These are phyloP conservation scores for Leptarthrus brevirostris DNA, from an alignment of 2,888 invertebrate species.

Conservation along the genomic window DNA sequence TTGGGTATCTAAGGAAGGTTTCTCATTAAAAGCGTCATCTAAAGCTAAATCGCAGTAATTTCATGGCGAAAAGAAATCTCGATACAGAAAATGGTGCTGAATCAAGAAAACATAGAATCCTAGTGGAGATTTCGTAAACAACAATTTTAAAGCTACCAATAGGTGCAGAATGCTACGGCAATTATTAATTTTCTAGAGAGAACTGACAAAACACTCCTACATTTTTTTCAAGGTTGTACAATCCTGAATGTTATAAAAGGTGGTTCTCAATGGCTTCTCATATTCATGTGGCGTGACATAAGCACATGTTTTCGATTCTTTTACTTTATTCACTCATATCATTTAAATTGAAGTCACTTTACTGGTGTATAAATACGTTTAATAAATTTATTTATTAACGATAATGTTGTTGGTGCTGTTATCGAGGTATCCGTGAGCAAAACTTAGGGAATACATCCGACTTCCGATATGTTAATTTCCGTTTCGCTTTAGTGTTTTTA, in stretches of 20 bases:
- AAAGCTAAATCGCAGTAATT: background rate
- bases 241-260: too few relatives aligned
- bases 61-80: background rate
- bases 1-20: background rate
- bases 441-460: background rate
- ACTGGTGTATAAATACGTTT: constrained; percentile 13
- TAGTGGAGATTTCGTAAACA: background rate
- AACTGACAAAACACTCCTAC: background rate
- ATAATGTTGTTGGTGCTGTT: constrained; percentile 9
- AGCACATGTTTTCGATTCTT: background rate
- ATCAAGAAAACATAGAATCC: background rate
- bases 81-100: constrained; percentile 2
- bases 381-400: constrained; percentile 39
- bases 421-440: constrained; percentile 12
- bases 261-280: background rate
- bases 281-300: background rate
- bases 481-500: constrained; percentile 4
- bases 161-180: background rate
- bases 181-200: background rate
- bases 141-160: background rate
- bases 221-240: background rate
- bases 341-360: constrained; percentile 11
- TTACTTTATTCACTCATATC: constrained; percentile 19
- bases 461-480: constrained; percentile 41
- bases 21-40: constrained; percentile 25